Evolutionary conservation across 2,113 vertebrate genomes (phyloP), one percentile per base, ranked within the genome.

Genomic region (Pseudorasbora parva): DNA sequence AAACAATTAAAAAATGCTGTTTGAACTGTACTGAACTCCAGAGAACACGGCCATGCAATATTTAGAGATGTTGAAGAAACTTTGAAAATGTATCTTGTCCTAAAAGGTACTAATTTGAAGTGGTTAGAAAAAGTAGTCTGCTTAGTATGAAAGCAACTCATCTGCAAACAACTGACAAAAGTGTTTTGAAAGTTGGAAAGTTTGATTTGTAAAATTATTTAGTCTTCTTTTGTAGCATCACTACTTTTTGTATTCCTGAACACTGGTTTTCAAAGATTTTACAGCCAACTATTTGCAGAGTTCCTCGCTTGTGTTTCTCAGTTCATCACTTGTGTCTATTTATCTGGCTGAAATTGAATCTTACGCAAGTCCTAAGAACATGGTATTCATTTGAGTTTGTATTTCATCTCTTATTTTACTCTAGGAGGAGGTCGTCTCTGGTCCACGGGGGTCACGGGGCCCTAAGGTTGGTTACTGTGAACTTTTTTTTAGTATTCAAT

Each of bases 371-470:
- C 25, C 4, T 60, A 9, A 45, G 12, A 60, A 79, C 6, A 79
- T 27, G 1, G 14, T 25, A 11, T 79, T 84, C 43, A 60, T 54
- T 45, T 57, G 37, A 76, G 45, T 80, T 62, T 37, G 3, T 66
- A 10, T 69, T 57, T 62, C 85, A 71, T 25, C 57, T 84, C 77
- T 0, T 89, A 19, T 90, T 93, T 91, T 90, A 83, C 82, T 81
- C 21, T 60, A 99, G 97, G 96, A 94, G 11, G 91, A 93, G 68
- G 94, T 93, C 62, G 87, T 88, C 84, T 88, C 95, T 88, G 93
- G 95, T 82, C 84, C 84, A 57, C 94, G 95, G 88, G 97, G 96
- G 57, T 95, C 97, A 78, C 95, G 98, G 0, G 98, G 97, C 6
- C 96, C 97, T 86, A 99, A 99, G 97, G 98, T 99, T 95, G 49